Percentiles rank a stretch among this genome's conserved stretches.
Conservation (phyloP, 1,140 invertebrate species). For the Drosophila simulans region DNA sequence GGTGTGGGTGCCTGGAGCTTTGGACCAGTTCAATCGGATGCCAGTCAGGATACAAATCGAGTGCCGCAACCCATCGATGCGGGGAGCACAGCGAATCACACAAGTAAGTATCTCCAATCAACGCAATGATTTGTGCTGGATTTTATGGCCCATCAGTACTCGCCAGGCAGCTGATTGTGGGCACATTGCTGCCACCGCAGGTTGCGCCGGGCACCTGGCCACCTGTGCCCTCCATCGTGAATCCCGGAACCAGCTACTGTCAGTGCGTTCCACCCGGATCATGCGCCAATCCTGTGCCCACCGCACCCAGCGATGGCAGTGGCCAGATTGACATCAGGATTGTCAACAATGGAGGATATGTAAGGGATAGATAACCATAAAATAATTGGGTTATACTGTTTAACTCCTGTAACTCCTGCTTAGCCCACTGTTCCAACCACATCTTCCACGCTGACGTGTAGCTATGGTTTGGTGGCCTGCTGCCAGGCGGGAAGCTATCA, state of each 20-base stretch:
- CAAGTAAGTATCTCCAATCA: slow-evolving; percentile 43
- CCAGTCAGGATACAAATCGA: background rate
- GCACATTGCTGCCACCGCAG: slow-evolving; percentile 55
- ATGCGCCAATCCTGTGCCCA: slow-evolving; percentile 73
- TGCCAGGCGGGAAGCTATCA: slow-evolving; percentile 77
- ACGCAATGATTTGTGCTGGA: background rate
- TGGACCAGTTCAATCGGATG: slow-evolving; percentile 27
- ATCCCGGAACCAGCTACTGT: slow-evolving; percentile 64
- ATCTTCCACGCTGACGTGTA: slow-evolving; percentile 51
- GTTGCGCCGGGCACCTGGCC: slow-evolving; percentile 48
- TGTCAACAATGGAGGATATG: slow-evolving; percentile 85
- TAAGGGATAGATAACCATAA: slow-evolving; percentile 11
- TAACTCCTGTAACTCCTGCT: background rate
- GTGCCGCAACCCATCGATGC: slow-evolving; percentile 60
- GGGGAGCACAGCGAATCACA: slow-evolving; percentile 50
- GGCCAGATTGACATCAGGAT: slow-evolving; percentile 87
- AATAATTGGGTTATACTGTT: background rate
- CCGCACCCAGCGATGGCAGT: slow-evolving; percentile 80
- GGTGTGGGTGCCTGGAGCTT: slow-evolving; percentile 45
- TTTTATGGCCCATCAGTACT: slow-evolving; percentile 42
- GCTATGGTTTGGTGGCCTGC: slow-evolving; percentile 65
- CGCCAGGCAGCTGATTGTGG: slow-evolving; percentile 73
- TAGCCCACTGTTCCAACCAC: slow-evolving; percentile 45
- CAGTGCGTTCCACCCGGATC: slow-evolving; percentile 70
- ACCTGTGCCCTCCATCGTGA: slow-evolving; percentile 31